Conservation (phyloP, 2,888 invertebrate genomes). For the Sylvicola cinctus region DNA sequence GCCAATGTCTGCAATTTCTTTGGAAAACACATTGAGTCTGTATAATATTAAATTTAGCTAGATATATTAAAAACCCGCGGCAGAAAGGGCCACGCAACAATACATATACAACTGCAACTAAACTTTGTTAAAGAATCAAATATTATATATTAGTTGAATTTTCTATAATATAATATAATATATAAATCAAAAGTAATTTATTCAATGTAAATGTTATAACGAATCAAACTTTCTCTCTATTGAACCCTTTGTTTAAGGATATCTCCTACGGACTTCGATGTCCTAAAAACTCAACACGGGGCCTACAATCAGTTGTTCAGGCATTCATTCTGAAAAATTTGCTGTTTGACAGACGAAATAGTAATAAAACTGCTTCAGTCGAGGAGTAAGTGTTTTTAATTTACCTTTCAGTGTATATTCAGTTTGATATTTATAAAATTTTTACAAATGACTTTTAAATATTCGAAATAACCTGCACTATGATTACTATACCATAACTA, state of each 20-base stretch:
- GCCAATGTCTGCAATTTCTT: too few relatives aligned
- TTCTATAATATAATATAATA: too few relatives aligned
- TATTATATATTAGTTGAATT: too few relatives aligned
- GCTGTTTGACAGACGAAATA: slow-evolving; percentile 34
- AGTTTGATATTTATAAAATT: slow-evolving; percentile 3
- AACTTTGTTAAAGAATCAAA: too few relatives aligned
- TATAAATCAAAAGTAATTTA: too few relatives aligned
- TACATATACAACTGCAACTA: too few relatives aligned
- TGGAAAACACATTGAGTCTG: too few relatives aligned
- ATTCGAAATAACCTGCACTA: slow-evolving; percentile 1
- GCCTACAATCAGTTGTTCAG: slow-evolving; percentile 41
- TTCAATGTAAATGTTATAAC: background rate
- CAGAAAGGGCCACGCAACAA: too few relatives aligned
- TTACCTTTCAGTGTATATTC: too few relatives aligned
- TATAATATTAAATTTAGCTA: too few relatives aligned
- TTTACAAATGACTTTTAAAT: slow-evolving; percentile 2
- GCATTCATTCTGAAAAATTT: slow-evolving; percentile 48
- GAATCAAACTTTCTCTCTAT: background rate
- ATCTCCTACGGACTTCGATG: slow-evolving; percentile 38
- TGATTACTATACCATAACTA: background rate
- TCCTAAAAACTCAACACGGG: slow-evolving; percentile 41
- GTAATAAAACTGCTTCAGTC: slow-evolving; percentile 29
- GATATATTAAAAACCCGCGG: too few relatives aligned
- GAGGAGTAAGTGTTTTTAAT: slow-evolving; percentile 29
- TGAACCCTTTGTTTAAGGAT: slow-evolving; percentile 11